Percentiles rank a stretch among this genome's conserved stretches.
phyloP scores from a whole-genome alignment of 2,797 vertebrate genomes.

The Arctocebus calabarensis region DNA sequence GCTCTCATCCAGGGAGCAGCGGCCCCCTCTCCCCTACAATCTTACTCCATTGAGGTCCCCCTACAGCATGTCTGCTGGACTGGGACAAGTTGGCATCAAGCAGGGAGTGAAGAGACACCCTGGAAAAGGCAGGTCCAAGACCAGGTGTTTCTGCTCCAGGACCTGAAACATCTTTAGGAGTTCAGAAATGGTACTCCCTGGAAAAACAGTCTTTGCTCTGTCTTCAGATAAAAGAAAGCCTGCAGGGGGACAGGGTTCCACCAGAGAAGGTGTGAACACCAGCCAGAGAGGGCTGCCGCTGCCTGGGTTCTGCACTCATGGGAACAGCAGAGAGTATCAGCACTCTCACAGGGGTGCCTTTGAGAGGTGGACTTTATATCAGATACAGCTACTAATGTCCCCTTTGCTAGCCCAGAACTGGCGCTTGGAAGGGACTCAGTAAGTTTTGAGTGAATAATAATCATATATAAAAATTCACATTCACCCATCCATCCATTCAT shows the following conservation, averaged over 20 bases:
- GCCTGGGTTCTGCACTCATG: background rate
- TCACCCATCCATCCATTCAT: background rate
- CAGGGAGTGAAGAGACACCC: background rate
- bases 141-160: background rate
- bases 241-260: background rate
- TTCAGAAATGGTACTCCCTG: background rate
- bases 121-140: background rate
- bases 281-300: background rate
- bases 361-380: background rate
- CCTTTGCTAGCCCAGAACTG: background rate
- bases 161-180: background rate
- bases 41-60: background rate
- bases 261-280: background rate
- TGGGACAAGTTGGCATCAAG: background rate
- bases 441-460: constrained; percentile 1
- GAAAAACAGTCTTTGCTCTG: background rate
- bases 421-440: background rate
- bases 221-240: background rate
- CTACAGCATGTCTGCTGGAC: background rate
- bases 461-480: constrained; percentile 41
- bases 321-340: background rate
- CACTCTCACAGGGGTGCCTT: background rate
- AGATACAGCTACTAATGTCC: background rate
- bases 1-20: background rate
- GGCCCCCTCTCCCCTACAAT: background rate